Evolutionary conservation across 2,888 invertebrate genomes (phyloP).

Genomic region (Apodemia mormo): DNA sequence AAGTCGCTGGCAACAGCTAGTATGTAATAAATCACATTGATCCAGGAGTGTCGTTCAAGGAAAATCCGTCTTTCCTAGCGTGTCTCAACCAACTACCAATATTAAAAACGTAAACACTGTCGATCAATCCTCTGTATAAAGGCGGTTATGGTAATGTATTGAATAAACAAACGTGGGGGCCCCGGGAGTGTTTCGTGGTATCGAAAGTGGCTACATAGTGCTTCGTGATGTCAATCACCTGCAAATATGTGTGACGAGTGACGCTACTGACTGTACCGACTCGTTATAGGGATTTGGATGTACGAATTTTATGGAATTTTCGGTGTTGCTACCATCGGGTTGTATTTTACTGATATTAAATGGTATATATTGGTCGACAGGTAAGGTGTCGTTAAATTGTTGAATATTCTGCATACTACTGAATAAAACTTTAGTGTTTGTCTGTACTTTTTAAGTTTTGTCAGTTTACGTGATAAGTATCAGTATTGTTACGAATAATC

Average conservation of each 20-base stretch:
- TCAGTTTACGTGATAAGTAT: too few species aligned
- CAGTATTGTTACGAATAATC: too few species aligned
- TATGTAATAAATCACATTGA: too few species aligned
- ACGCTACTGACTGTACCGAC: not conserved
- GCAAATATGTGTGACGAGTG: conserved; percentile 23
- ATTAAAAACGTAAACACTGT: conserved; percentile 11
- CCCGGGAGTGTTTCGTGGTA: conserved; percentile 26
- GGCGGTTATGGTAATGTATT: conserved; percentile 20
- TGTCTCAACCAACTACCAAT: not conserved
- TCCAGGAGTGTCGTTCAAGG: too few species aligned
- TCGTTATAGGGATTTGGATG: not conserved
- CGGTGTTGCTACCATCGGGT: not conserved
- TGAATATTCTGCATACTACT: too few species aligned
- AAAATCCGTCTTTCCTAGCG: too few species aligned
- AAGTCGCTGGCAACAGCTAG: too few species aligned
- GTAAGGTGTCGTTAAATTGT: too few species aligned
- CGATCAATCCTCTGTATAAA: conserved; percentile 1
- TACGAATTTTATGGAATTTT: not conserved
- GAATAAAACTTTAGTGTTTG: too few species aligned
- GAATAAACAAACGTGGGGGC: conserved; percentile 26
- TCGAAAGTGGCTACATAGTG: conserved; percentile 28
- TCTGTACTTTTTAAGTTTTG: too few species aligned
- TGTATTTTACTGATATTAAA: too few species aligned
- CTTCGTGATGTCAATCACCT: conserved; percentile 33
- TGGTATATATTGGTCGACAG: too few species aligned